A percentile compares a stretch with the other conserved stretches of the same genome.
Conservation (phyloP, 2,113 vertebrate species). For the Ctenodactylus gundi region DNA sequence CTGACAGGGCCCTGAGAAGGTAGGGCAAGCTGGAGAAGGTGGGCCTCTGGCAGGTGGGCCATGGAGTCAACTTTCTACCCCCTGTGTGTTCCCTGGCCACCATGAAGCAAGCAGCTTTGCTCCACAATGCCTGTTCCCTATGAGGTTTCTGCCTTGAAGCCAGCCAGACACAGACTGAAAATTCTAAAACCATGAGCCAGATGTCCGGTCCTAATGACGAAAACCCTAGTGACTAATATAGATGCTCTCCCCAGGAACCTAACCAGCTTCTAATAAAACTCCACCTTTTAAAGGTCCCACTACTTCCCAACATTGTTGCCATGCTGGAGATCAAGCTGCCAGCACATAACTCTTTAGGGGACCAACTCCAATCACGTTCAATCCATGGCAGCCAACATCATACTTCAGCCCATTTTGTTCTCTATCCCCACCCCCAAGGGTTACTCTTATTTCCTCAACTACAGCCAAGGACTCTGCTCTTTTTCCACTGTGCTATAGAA, state of each 20-base stretch:
- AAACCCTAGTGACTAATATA: background rate
- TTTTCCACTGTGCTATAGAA: background rate
- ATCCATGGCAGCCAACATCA: background rate
- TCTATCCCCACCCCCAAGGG: background rate
- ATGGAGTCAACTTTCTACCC: too few relatives aligned
- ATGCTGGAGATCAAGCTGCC: background rate
- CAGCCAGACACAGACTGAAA: background rate
- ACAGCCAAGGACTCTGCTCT: background rate
- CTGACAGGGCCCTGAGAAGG: background rate
- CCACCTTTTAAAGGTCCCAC: background rate
- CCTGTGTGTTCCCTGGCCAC: background rate
- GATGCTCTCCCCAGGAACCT: background rate
- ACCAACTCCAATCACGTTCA: background rate
- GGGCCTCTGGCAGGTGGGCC: too few relatives aligned
- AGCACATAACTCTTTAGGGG: background rate
- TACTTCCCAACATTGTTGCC: background rate
- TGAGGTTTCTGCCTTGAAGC: too few relatives aligned
- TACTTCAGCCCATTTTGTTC: background rate
- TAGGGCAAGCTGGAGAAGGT: too few relatives aligned
- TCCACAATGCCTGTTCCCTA: too few relatives aligned
- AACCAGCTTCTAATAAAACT: background rate
- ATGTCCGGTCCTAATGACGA: too few relatives aligned
- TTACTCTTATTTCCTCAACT: background rate
- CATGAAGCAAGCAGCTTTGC: background rate
- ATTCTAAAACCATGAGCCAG: background rate